Percentiles rank a stretch among this genome's conserved stretches.
phyloP scores from a whole-genome alignment of 2,888 invertebrate genomes.

The Lomographa bimaculata region DNA sequence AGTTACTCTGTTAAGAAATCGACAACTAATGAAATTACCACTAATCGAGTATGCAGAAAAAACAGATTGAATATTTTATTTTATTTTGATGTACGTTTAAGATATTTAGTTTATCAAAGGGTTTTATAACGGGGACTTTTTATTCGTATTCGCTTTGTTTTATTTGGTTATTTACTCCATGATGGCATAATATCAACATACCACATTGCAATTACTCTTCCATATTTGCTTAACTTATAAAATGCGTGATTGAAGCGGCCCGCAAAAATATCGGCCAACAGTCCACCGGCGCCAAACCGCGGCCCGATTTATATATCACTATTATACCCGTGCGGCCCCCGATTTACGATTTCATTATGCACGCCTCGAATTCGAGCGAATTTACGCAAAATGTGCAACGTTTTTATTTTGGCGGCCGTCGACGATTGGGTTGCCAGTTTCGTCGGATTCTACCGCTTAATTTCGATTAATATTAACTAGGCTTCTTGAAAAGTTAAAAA shows the following conservation, averaged over 20 bases:
- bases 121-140: too few relatives aligned
- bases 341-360: conserved; percentile 75
- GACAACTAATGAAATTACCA: too few relatives aligned
- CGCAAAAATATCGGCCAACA: conserved; percentile 72
- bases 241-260: conserved; percentile 67
- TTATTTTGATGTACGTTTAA: too few relatives aligned
- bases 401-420: conserved; percentile 41
- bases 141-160: too few relatives aligned
- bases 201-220: conserved; percentile 10
- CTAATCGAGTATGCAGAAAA: too few relatives aligned
- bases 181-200: too few relatives aligned
- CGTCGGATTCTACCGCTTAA: conserved; percentile 10
- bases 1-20: too few relatives aligned
- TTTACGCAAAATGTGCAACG: conserved; percentile 45
- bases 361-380: conserved; percentile 42
- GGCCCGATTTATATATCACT: conserved; percentile 67
- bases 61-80: too few relatives aligned
- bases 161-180: too few relatives aligned
- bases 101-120: too few relatives aligned
- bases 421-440: conserved; percentile 14
- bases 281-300: conserved; percentile 67
- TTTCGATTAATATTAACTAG: not conserved
- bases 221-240: conserved; percentile 37
- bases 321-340: conserved; percentile 51
- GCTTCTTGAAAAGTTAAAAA: not conserved